Evolutionary conservation across 2,113 vertebrate species (phyloP).

Genomic region (Riparia riparia): DNA sequence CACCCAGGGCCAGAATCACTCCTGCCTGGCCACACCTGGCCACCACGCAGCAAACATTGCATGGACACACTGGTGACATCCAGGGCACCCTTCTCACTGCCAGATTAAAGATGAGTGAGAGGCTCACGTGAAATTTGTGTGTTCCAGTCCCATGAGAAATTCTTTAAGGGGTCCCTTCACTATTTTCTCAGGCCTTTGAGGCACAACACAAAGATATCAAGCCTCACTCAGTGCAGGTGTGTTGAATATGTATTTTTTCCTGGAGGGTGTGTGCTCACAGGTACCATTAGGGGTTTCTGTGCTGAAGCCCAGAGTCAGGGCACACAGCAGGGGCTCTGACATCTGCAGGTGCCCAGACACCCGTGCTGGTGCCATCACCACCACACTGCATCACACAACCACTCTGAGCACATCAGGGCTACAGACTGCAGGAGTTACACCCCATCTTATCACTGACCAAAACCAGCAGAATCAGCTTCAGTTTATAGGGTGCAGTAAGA

Average conservation of each 20-base stretch:
- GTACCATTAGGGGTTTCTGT: background rate
- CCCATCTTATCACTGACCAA: background rate
- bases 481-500: background rate
- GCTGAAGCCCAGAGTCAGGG: background rate
- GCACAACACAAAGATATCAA: background rate
- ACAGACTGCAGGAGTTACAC: accelerated
- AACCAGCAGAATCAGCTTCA: background rate
- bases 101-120: accelerated
- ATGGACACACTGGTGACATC: background rate
- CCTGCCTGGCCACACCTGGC: background rate
- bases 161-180: background rate
- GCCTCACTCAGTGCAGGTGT: background rate
- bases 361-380: background rate
- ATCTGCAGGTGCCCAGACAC: background rate
- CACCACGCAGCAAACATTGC: accelerated
- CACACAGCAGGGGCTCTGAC: too few relatives aligned
- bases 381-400: background rate
- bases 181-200: background rate
- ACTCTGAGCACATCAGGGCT: background rate
- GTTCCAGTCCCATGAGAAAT: background rate
- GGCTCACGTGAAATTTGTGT: accelerated
- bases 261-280: background rate
- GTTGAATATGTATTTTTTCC: background rate
- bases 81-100: background rate
- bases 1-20: background rate